Conservation (phyloP, 1,140 invertebrate genomes). For the Drosophila erecta region DNA sequence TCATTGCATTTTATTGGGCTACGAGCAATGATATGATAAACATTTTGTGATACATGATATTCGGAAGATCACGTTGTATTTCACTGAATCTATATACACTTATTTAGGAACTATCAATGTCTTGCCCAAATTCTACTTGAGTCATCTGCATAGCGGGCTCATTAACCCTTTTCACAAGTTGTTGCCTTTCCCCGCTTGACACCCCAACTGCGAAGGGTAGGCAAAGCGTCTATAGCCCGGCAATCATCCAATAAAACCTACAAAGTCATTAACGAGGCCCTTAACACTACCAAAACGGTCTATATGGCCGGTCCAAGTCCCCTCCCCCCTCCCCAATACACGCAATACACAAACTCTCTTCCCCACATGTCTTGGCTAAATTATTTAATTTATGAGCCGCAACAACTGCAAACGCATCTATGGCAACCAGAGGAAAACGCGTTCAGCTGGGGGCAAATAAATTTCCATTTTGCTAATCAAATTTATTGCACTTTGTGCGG, state of each 20-base stretch:
- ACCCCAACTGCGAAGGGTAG: constrained; percentile 10
- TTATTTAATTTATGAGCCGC: constrained; percentile 83
- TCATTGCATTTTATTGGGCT: constrained; percentile 27
- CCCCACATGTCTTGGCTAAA: constrained; percentile 51
- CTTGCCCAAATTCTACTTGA: constrained; percentile 3
- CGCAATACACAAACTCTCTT: neutral
- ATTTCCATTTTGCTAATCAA: constrained; percentile 84
- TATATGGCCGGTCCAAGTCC: constrained; percentile 26
- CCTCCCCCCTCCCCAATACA: neutral
- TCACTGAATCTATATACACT: too few species aligned
- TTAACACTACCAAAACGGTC: constrained; percentile 57
- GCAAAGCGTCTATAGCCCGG: constrained; percentile 37
- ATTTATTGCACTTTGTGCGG: constrained; percentile 84
- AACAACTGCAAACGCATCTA: constrained; percentile 71
- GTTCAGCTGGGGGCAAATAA: constrained; percentile 62
- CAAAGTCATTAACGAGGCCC: constrained; percentile 73
- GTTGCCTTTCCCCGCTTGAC: constrained; percentile 30
- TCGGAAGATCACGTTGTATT: too few species aligned
- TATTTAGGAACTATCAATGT: too few species aligned
- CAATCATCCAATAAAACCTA: constrained; percentile 68
- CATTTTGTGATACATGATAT: neutral
- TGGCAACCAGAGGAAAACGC: constrained; percentile 42
- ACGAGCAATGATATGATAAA: neutral
- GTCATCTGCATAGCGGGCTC: constrained; percentile 2
- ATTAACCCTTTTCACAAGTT: constrained; percentile 29